A percentile compares a stretch with the other conserved stretches of the same genome.
Conservation (phyloP, 2,888 invertebrate genomes). For the Spilarctia lutea region DNA sequence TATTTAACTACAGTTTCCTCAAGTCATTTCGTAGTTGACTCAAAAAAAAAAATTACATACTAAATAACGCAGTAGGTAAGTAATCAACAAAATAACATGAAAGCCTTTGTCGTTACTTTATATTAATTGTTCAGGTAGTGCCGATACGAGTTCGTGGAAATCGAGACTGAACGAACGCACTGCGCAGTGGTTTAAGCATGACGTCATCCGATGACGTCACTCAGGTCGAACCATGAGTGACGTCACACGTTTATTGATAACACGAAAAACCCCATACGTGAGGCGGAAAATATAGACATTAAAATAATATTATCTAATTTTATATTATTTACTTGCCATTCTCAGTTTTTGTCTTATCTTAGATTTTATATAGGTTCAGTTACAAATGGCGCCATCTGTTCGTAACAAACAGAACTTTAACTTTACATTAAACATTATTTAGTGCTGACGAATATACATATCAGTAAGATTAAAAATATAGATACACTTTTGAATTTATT, state of each 20-base stretch:
- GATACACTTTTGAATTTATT: neutral
- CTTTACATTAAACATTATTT: slow-evolving; percentile 28
- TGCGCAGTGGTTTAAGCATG: slow-evolving; percentile 57
- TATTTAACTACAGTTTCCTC: slow-evolving; percentile 31
- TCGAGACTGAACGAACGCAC: slow-evolving; percentile 53
- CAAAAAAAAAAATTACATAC: slow-evolving; percentile 14
- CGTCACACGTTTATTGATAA: slow-evolving; percentile 57
- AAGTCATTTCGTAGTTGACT: neutral
- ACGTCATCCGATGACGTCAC: slow-evolving; percentile 78
- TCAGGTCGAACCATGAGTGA: slow-evolving; percentile 63
- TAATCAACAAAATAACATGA: slow-evolving; percentile 38
- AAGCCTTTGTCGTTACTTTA: slow-evolving; percentile 44
- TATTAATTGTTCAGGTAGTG: slow-evolving; percentile 50
- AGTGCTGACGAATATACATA: slow-evolving; percentile 3
- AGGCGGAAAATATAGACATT: slow-evolving; percentile 20
- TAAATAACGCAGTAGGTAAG: slow-evolving; percentile 21
- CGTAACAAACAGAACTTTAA: slow-evolving; percentile 35
- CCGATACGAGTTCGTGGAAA: slow-evolving; percentile 63
- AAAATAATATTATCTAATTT: neutral
- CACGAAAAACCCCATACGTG: slow-evolving; percentile 34
- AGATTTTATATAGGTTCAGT: slow-evolving; percentile 21
- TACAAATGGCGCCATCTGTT: slow-evolving; percentile 65
- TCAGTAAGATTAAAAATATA: neutral
- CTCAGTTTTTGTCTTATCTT: slow-evolving; percentile 6
- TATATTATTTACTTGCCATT: neutral